These are phyloP conservation scores for Erythrocercus mccallii DNA, from an alignment of 2,113 vertebrate genomes.

Conservation along the genomic window DNA sequence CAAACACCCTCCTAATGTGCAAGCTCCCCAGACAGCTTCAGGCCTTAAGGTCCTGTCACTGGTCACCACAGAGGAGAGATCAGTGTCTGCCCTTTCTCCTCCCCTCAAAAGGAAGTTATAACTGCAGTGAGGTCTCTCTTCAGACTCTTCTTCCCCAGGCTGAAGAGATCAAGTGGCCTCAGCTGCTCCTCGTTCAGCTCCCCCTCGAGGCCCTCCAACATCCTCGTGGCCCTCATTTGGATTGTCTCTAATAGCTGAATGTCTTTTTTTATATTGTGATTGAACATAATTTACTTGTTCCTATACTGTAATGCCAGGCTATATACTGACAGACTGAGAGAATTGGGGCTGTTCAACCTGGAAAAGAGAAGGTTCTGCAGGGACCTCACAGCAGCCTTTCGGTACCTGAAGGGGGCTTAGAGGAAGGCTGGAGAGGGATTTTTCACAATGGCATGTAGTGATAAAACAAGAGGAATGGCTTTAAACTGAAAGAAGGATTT, in stretches of 20 bases:
- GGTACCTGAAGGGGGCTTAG: background rate
- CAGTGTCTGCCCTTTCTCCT: background rate
- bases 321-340: background rate
- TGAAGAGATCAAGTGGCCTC: background rate
- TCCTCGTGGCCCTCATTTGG: rapidly evolving
- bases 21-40: background rate
- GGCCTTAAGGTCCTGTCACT: background rate
- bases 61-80: background rate
- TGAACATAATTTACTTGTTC: background rate
- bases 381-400: background rate
- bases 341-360: background rate
- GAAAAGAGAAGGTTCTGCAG: background rate
- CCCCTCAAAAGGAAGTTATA: rapidly evolving
- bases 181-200: background rate
- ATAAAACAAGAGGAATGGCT: background rate
- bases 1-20: background rate
- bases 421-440: background rate
- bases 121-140: background rate
- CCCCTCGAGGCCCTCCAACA: background rate
- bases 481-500: background rate
- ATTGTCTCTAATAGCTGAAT: background rate
- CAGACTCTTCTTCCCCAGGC: background rate
- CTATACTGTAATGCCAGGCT: background rate
- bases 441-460: background rate
- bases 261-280: background rate